Evolutionary conservation across 2,888 invertebrate species (phyloP).

Genomic region (Lydus trimaculatus): DNA sequence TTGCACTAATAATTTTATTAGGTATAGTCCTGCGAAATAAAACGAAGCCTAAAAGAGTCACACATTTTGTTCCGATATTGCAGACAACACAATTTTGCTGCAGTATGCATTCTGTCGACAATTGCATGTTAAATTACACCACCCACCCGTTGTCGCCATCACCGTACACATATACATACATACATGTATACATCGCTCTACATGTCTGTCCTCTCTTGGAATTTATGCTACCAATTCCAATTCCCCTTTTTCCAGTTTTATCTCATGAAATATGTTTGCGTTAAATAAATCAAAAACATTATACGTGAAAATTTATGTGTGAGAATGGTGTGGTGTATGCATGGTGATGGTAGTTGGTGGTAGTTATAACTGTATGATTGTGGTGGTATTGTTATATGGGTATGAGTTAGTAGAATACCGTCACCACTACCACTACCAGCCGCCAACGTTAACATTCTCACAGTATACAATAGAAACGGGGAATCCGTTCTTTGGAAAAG

Average conservation of each 20-base stretch:
- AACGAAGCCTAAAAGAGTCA: not conserved
- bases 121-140: constrained; percentile 3
- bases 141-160: not conserved
- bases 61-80: not conserved
- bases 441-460: constrained; percentile 8
- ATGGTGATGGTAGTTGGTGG: constrained; percentile 10
- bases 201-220: constrained; percentile 5
- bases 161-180: not conserved
- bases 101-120: not conserved
- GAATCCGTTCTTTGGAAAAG: constrained; percentile 60
- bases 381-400: constrained; percentile 27
- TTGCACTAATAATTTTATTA: not conserved
- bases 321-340: too few relatives aligned
- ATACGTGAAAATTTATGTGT: constrained; percentile 41
- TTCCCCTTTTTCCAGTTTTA: constrained; percentile 33
- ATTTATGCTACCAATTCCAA: constrained; percentile 28
- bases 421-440: constrained; percentile 10
- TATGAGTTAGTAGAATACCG: constrained; percentile 27
- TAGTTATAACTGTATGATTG: not conserved
- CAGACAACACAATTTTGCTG: not conserved
- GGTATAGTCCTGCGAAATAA: too few relatives aligned
- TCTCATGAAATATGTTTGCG: constrained; percentile 42
- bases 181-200: not conserved
- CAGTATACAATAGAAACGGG: constrained; percentile 55
- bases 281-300: constrained; percentile 44